Percentiles rank a stretch among this genome's conserved stretches.
Evolutionary conservation across 2,888 invertebrate species (phyloP).

Genomic region (Nephrotoma appendiculata): DNA sequence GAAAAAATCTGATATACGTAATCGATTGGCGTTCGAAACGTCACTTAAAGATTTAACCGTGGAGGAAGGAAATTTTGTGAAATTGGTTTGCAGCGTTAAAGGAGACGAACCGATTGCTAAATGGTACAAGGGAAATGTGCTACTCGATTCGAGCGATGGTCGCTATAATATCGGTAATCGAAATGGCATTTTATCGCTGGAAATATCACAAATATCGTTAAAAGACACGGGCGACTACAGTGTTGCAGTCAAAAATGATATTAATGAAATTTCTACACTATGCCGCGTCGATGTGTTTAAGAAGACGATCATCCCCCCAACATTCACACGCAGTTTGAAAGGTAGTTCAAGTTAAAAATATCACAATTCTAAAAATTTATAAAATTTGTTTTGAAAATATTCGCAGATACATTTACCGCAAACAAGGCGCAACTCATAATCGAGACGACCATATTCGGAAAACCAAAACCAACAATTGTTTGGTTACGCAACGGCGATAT

Average conservation of each 20-base stretch:
- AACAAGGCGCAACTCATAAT: constrained; percentile 32
- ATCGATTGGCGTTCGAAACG: constrained; percentile 61
- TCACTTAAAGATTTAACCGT: constrained; percentile 60
- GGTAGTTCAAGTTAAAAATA: neutral
- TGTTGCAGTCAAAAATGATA: constrained; percentile 58
- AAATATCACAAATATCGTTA: constrained; percentile 50
- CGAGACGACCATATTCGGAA: constrained; percentile 36
- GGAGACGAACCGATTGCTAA: constrained; percentile 53
- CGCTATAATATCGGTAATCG: constrained; percentile 39
- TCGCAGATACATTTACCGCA: constrained; percentile 52
- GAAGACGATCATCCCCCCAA: constrained; percentile 12
- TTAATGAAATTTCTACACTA: constrained; percentile 50
- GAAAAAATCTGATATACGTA: constrained; percentile 34
- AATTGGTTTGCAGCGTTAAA: constrained; percentile 62
- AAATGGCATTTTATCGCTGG: constrained; percentile 57
- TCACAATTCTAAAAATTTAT: neutral
- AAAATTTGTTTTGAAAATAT: constrained; percentile 13
- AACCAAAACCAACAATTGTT: constrained; percentile 36
- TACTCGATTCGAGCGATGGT: constrained; percentile 32
- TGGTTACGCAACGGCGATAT: constrained; percentile 52
- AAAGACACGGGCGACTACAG: constrained; percentile 64
- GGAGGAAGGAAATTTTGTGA: constrained; percentile 56
- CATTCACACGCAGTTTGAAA: neutral
- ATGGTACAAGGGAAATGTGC: constrained; percentile 58
- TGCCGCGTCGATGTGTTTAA: constrained; percentile 56